Evolutionary conservation across 1,140 invertebrate genomes (phyloP), one percentile per base, ranked within the genome.

Genomic region (Drosophila kanapiae): DNA sequence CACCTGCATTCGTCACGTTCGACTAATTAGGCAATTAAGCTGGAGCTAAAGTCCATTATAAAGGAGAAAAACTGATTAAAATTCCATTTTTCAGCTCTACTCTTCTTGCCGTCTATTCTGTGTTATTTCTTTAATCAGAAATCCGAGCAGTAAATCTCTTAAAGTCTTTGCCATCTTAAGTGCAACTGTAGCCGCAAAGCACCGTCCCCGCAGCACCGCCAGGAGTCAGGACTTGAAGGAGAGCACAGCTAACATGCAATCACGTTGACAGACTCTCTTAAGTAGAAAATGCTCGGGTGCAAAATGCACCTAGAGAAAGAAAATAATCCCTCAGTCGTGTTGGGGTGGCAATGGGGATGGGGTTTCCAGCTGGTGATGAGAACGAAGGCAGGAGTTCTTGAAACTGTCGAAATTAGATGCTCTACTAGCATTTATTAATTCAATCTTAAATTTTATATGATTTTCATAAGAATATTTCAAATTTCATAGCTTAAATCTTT

Each of bases 261-360:
- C 83, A 86, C 83, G 83, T 87, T 87, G 83, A 86, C 83, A 86
- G 83, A 87, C 83, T 86, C 83, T 80, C 75, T 82, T 87, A 86
- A 86, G 83, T 86, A 77, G 63, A 82, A 86, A 86, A 87, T 77
- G 80, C 75, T 78, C 45, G 75, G 76, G 75, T 78, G 74, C 75
- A 78, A 78, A 78, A 78, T 72, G 80, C 84, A 87, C 75, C 67
- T 58, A 54, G 69, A 82, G 65, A 82, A 87, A 82, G 79, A 87
- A 87, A 82, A 87, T 87, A 86, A 86, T 82, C 83, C 63, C 54
- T 38, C 45, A 60, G 69, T 54, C 38, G 48, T 29, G 48, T 35
- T 6, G 38, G 18, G 62, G 11, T 23, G 33, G 29, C 18, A 18
- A 23, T 11, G 47, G 16, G 27, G 16, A 38, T 27, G 38, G 23